Conservation (phyloP, 2,797 vertebrate species). For the Geotrypetes seraphini region DNA sequence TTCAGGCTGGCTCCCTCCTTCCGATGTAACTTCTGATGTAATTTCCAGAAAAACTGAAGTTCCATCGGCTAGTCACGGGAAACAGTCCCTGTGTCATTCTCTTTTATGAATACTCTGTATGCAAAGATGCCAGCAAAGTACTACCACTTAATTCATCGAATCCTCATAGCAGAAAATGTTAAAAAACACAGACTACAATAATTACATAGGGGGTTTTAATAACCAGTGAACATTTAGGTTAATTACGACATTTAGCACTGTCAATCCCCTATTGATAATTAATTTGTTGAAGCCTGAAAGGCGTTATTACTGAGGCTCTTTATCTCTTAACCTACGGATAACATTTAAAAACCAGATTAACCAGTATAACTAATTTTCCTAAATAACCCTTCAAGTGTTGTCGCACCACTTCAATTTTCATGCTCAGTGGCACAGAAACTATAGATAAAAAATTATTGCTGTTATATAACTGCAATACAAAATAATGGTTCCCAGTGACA, state of each 20-base stretch:
- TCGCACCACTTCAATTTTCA: neutral
- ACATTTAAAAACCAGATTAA: neutral
- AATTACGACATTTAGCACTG: constrained; percentile 1
- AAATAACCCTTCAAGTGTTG: neutral
- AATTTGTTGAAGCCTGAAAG: neutral
- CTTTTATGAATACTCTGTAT: too few species aligned
- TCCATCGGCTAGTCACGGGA: too few species aligned
- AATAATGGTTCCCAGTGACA: too few species aligned
- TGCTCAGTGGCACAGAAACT: neutral
- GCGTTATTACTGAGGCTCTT: neutral
- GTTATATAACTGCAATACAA: too few species aligned
- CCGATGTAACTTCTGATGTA: too few species aligned
- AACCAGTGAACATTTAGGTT: neutral
- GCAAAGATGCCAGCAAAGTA: neutral
- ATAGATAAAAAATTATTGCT: too few species aligned
- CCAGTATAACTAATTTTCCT: neutral
- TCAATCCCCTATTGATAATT: neutral
- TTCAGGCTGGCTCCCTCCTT: too few species aligned
- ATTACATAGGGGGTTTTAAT: neutral
- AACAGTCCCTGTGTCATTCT: too few species aligned
- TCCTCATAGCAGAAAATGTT: neutral
- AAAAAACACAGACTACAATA: too few species aligned
- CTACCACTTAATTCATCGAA: constrained; percentile 1
- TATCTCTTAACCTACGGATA: neutral
- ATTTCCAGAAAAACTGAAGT: too few species aligned